These are phyloP conservation scores for Petromus typicus DNA, from an alignment of 2,113 vertebrate species.

Conservation along the genomic window DNA sequence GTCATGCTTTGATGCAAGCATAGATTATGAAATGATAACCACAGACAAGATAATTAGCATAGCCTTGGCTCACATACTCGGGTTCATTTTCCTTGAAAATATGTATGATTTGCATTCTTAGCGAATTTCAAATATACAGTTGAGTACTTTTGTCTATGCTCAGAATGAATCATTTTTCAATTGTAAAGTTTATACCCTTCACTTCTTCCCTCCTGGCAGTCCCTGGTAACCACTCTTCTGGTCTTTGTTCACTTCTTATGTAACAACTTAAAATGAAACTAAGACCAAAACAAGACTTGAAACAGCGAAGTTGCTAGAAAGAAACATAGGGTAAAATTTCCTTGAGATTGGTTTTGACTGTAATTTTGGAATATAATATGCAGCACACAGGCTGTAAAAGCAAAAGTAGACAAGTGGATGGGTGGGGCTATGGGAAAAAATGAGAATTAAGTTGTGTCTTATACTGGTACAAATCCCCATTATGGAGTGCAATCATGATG, in stretches of 20 bases:
- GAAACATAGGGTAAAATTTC: neutral
- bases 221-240: neutral
- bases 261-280: neutral
- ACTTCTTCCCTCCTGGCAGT: no score
- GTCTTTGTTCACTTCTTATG: neutral
- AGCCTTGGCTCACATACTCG: no score
- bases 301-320: neutral
- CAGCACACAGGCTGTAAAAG: no score
- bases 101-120: neutral
- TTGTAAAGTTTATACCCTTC: neutral
- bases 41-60: neutral
- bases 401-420: neutral
- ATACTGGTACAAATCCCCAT: no score
- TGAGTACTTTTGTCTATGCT: neutral
- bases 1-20: neutral
- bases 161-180: neutral
- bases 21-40: neutral
- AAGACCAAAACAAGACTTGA: neutral
- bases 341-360: neutral
- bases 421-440: no score
- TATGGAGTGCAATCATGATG: no score
- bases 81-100: neutral
- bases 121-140: neutral
- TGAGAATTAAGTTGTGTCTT: no score
- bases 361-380: neutral